These are phyloP conservation scores for Anoncus sp. DNA, from an alignment of 2,888 invertebrate genomes.

Conservation along the genomic window DNA sequence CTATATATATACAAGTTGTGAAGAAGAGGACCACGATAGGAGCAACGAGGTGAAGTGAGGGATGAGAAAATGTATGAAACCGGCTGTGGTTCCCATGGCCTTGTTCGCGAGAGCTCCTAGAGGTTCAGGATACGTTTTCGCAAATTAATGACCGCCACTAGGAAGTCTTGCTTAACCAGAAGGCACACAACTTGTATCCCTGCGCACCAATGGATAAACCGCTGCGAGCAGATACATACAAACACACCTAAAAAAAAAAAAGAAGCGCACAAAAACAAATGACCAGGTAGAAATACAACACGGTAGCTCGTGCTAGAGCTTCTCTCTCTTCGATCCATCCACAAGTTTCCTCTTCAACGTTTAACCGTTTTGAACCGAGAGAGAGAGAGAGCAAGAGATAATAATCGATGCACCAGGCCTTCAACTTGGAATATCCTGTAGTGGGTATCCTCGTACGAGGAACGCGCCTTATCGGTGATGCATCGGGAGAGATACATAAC, in stretches of 20 bases:
- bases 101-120: conserved; percentile 60
- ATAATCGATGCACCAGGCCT: conserved; percentile 57
- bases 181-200: conserved; percentile 29
- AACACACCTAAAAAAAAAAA: conserved; percentile 3
- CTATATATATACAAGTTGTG: conserved; percentile 7
- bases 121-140: conserved; percentile 65
- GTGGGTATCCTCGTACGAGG: conserved; percentile 37
- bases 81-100: conserved; percentile 71
- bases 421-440: conserved; percentile 52
- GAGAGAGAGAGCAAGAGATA: conserved; percentile 43
- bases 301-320: conserved; percentile 56
- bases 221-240: conserved; percentile 15
- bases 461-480: conserved; percentile 51
- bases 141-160: conserved; percentile 66
- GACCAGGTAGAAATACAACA: conserved; percentile 5
- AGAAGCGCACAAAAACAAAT: conserved; percentile 2
- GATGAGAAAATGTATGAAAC: conserved; percentile 55
- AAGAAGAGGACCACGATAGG: conserved; percentile 38
- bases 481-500: conserved; percentile 45
- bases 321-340: conserved; percentile 68
- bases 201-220: conserved; percentile 45
- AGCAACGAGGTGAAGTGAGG: conserved; percentile 38
- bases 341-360: conserved; percentile 31
- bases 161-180: conserved; percentile 25
- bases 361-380: conserved; percentile 26